Percentiles rank a stretch among this genome's conserved stretches.
These are phyloP conservation scores for Solenopsis fugax DNA, from an alignment of 1,140 invertebrate species.

Conservation along the genomic window DNA sequence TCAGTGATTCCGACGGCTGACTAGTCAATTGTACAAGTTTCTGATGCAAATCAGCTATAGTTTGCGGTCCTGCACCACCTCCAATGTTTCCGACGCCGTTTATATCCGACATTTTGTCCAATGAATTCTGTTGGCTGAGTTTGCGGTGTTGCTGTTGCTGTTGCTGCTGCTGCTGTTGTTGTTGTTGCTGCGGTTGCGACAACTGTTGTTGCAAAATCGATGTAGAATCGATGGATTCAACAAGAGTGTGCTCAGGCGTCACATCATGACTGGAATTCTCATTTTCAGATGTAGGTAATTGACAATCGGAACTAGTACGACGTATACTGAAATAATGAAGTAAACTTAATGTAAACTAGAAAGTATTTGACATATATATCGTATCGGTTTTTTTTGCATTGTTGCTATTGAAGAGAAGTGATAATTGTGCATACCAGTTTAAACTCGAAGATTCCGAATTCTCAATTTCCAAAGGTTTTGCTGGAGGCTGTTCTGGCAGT, in stretches of 20 bases:
- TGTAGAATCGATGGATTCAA: conserved; percentile 80
- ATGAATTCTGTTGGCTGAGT: conserved; percentile 87
- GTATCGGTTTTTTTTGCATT: background rate
- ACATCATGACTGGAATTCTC: conserved; percentile 85
- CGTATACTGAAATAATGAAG: conserved; percentile 65
- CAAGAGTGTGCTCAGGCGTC: conserved; percentile 84
- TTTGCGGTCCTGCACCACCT: conserved; percentile 83
- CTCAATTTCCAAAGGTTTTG: conserved; percentile 77
- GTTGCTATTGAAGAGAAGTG: background rate
- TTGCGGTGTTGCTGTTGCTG: conserved; percentile 81
- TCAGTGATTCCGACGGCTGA: conserved; percentile 86
- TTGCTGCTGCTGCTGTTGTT: conserved; percentile 72
- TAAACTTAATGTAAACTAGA: conserved; percentile 1
- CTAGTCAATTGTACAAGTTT: conserved; percentile 87
- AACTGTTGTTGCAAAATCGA: conserved; percentile 81
- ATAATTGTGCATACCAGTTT: conserved; percentile 70
- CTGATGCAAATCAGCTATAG: conserved; percentile 87
- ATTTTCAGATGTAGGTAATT: conserved; percentile 82
- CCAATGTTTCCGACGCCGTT: conserved; percentile 41
- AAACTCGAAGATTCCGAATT: conserved; percentile 64
- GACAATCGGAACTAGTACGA: conserved; percentile 82
- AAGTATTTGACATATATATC: background rate
- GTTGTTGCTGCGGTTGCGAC: conserved; percentile 72
- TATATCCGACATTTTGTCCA: conserved; percentile 84
- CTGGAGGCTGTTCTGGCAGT: conserved; percentile 76